Evolutionary conservation across 2,888 invertebrate genomes (phyloP), one percentile per base, ranked within the genome.

Genomic region (Latrodectus elegans): DNA sequence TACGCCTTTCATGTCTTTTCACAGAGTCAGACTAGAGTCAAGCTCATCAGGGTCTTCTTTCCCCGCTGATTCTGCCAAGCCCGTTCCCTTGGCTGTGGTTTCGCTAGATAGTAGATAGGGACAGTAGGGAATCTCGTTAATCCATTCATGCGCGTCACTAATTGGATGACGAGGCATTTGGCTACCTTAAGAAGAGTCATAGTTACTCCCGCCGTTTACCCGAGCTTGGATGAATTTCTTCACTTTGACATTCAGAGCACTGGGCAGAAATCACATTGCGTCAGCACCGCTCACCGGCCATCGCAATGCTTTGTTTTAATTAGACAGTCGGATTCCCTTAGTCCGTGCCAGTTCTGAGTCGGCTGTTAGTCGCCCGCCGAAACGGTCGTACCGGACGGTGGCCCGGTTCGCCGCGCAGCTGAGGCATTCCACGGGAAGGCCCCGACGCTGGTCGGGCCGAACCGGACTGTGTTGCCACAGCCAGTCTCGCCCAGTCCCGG

Each of bases 1-100:
- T 94, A 93, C 94, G 94, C 94, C 94, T 93, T 93, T 93, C 93
- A 93, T 93, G 94, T 94, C 93, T 93, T 93, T 93, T 93, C 93
- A 94, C 94, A 94, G 92, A 93, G 93, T 93, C 94, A 94, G 93
- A 94, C 93, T 94, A 94, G 94, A 94, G 92, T 92, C 91, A 92
- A 92, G 92, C 92, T 92, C 92, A 93, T 92, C 92, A 93, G 94
- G 94, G 94, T 94, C 94, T 94, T 94, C 79, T 85, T 74, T 79
- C 85, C 79, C 85, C 85, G 79, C 74, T 79, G 79, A 85, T 77
- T 77, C 15, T 65, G 67, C 74, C 85, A 94, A 93, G 94, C 94
- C 94, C 94, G 94, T 94, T 94, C 94, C 94, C 94, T n/a, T n/a
- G n/a, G n/a, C n/a, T n/a, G n/a, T n/a, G n/a, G n/a, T n/a, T n/a